These are phyloP conservation scores for Epizoanthus rinbou DNA, from an alignment of 92 coral and sea anemone species.

Conservation along the genomic window DNA sequence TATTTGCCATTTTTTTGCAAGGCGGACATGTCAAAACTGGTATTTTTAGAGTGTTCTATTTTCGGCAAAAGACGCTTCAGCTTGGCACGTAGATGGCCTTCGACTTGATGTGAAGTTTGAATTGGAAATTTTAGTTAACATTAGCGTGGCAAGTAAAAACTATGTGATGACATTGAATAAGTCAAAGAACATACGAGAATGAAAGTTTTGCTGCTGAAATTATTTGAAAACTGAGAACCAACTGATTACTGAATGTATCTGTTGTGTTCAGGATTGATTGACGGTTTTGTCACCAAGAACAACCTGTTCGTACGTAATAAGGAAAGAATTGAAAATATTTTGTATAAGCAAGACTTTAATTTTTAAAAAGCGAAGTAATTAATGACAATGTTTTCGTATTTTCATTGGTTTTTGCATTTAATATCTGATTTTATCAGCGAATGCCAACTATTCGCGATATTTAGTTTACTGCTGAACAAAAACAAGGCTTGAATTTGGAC, in stretches of 20 bases:
- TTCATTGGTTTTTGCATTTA: conserved; percentile 29
- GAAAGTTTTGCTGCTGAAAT: background rate
- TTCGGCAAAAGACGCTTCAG: background rate
- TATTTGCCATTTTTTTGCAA: background rate
- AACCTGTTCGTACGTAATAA: no score
- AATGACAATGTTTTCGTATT: background rate
- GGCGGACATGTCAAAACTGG: conserved; percentile 16
- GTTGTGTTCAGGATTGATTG: no score
- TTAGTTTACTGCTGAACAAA: background rate
- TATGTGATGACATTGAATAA: background rate
- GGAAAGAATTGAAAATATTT: background rate
- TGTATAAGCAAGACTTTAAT: background rate
- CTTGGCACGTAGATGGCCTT: conserved; percentile 21
- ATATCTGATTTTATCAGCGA: conserved; percentile 12
- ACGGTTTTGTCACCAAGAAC: no score
- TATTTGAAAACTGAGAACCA: background rate
- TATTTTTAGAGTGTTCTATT: conserved; percentile 13
- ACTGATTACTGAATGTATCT: background rate
- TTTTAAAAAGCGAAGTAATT: background rate
- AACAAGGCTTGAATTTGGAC: background rate
- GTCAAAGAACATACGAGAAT: conserved; percentile 1
- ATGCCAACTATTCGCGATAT: background rate
- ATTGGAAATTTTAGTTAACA: background rate
- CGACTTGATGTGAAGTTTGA: background rate
- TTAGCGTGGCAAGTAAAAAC: background rate